Percentiles rank a stretch among this genome's conserved stretches.
Conservation (phyloP, 2,113 vertebrate genomes). For the Puntigrus tetrazona region DNA sequence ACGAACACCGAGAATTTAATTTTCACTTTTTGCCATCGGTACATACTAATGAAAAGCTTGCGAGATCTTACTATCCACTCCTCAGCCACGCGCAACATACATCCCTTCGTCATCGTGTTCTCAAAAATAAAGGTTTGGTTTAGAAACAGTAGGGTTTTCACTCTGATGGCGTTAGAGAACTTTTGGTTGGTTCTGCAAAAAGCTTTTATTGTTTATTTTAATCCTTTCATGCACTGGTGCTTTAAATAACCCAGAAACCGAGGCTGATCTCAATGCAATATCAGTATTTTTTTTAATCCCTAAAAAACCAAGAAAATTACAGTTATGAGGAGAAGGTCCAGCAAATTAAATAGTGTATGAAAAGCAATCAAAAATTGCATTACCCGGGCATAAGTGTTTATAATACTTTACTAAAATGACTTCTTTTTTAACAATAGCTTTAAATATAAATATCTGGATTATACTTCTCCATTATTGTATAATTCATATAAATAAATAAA, state of each 20-base stretch:
- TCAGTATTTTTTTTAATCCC: background rate
- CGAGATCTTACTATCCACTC: background rate
- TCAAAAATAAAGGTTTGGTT: background rate
- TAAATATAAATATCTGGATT: background rate
- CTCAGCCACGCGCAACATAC: background rate
- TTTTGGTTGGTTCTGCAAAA: background rate
- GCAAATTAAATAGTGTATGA: background rate
- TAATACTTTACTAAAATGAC: background rate
- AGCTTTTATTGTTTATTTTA: background rate
- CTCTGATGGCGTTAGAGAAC: background rate
- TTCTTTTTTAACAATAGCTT: background rate
- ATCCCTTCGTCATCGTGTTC: background rate
- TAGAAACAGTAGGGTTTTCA: background rate
- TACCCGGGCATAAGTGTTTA: background rate
- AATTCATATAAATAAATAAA: no score
- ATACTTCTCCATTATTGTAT: background rate
- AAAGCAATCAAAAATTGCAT: background rate
- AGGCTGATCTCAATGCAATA: background rate
- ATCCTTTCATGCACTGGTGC: background rate
- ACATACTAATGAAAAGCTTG: conserved; percentile 4
- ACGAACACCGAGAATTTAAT: conserved; percentile 62
- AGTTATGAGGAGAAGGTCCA: background rate
- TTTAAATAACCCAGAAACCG: background rate
- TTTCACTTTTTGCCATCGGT: conserved; percentile 19
- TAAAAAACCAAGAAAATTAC: background rate